These are phyloP conservation scores for Volucella inanis DNA, from an alignment of 2,888 invertebrate species.

Conservation along the genomic window DNA sequence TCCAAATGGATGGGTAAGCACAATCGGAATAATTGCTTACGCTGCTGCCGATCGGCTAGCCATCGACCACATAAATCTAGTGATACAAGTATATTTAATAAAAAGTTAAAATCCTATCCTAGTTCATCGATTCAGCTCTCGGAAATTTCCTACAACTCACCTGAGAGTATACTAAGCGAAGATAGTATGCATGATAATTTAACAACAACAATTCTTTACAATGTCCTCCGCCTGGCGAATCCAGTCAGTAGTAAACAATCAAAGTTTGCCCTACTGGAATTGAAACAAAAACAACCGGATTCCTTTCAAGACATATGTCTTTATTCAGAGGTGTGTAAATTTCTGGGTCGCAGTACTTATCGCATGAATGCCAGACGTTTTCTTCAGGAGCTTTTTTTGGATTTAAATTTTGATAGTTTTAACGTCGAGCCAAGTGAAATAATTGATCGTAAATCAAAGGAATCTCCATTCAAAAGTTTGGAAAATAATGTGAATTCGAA, in stretches of 20 bases:
- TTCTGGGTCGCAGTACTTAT: conserved; percentile 91
- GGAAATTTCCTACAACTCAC: conserved; percentile 82
- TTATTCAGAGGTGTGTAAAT: conserved; percentile 94
- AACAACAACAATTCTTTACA: conserved; percentile 85
- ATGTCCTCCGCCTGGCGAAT: conserved; percentile 90
- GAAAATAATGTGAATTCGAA: conserved; percentile 23
- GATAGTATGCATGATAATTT: conserved; percentile 82
- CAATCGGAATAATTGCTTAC: conserved; percentile 80
- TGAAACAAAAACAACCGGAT: conserved; percentile 89
- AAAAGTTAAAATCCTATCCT: conserved; percentile 74
- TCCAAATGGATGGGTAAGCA: conserved; percentile 81
- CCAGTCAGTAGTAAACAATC: conserved; percentile 91
- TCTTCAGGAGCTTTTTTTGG: conserved; percentile 96
- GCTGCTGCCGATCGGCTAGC: conserved; percentile 80
- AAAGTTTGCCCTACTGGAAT: conserved; percentile 90
- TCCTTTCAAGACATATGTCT: conserved; percentile 93
- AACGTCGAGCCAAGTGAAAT: conserved; percentile 84
- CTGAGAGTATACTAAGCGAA: conserved; percentile 83
- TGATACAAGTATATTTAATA: conserved; percentile 76
- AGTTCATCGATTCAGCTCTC: conserved; percentile 79
- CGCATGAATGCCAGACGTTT: conserved; percentile 92
- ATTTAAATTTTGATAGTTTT: conserved; percentile 89
- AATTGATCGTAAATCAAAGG: conserved; percentile 80
- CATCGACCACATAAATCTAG: conserved; percentile 78
- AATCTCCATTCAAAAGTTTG: conserved; percentile 64